Base-by-base conservation (phyloP, 2,797 vertebrate genomes). In the Pristis pectinata region DNA sequence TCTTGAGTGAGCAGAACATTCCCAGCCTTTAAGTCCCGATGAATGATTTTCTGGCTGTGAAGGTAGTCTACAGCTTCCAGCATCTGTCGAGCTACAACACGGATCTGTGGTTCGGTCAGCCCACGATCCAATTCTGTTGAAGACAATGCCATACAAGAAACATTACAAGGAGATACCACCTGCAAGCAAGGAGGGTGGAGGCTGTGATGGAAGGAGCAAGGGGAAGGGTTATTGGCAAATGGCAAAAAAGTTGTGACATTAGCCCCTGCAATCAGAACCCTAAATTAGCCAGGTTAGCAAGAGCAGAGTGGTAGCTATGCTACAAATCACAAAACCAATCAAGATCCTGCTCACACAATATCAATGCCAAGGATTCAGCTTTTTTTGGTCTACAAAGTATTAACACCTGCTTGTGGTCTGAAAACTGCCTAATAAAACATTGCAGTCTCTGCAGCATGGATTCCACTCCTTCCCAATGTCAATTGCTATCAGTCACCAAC, bases 21-120 rank as follows among this genome's bases (percentile, higher is more conserved):
- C 3, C 99, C 99, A 0, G 99, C 99, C 97, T 99, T 99, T 96
- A 99, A 97, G 96, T 99, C 99, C 41, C 99, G 97, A 97, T 99
- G 99, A 96, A 99, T 99, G 97, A 99, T 99, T 97, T 97, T 98
- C 95, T 99, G 98, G 96, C 97, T 95, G 95, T 99, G 99, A 85
- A 99, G 98, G 96, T 99, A 99, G 24, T 94, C 94, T 41, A 99
- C 97, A 0, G 98, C 99, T 96, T 99, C 98, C 95, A 99, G 95
- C 98, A 99, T 99, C 97, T 99, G 99, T 44, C 98, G 97, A 95
- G 98, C 99, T 27, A 99, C 97, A 94, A 99, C 98, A 95, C 97
- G 97, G 95, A 99, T 99, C 97, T 99, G 98, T 0, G 98, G 98
- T 96, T 99, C 99, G 0, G 97, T 98, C 96, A 98, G 97, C 53